Evolutionary conservation across 2,113 vertebrate species (phyloP).

Genomic region (Vulpes lagopus): DNA sequence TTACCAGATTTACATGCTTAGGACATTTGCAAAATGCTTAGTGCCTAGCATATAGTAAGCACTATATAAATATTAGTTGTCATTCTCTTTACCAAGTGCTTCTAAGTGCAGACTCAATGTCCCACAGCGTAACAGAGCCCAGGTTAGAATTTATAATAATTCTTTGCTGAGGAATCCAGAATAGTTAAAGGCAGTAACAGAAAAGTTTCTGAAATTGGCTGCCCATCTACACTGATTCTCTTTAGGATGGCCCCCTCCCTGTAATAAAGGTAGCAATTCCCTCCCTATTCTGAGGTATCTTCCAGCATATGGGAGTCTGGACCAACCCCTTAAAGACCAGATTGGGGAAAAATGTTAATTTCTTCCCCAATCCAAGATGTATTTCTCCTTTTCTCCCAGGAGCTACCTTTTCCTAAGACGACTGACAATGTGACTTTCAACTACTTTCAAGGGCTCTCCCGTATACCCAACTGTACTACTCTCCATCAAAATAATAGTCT

Average conservation of each 20-base stretch:
- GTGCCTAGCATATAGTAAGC: neutral
- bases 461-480: neutral
- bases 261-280: neutral
- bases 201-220: neutral
- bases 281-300: neutral
- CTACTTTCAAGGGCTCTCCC: neutral
- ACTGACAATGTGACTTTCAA: neutral
- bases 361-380: neutral
- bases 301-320: neutral
- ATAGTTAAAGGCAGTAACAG: conserved; percentile 42
- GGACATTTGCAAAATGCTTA: neutral
- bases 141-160: neutral
- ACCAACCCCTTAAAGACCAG: conserved; percentile 4
- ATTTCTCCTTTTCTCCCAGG: neutral
- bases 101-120: neutral
- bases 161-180: neutral
- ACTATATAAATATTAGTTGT: neutral
- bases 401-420: neutral
- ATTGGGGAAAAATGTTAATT: neutral
- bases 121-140: neutral
- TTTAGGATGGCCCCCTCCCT: neutral
- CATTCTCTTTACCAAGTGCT: neutral
- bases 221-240: neutral
- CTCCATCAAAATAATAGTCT: neutral
- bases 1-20: neutral